Base-by-base conservation (phyloP, 1,140 invertebrate genomes). In the Caligus rogercresseyi region DNA sequence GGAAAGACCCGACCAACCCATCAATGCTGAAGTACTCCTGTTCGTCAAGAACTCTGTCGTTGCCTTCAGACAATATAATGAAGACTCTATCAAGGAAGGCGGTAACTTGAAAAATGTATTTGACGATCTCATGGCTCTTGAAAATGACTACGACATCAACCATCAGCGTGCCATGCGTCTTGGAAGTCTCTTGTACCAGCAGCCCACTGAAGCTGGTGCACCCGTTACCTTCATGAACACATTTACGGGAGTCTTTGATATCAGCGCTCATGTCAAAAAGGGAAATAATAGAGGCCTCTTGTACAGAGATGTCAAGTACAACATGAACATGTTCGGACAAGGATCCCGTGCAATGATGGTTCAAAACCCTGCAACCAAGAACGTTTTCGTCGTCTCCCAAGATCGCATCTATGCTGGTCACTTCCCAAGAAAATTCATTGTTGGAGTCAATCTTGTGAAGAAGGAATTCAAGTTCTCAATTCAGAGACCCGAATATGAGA, bases 361-460 rank as follows among this genome's bases (percentile, higher is more conserved):
- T 57, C 1, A 21, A 19, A 15, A 63, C 25, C 52, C 52, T 15
- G 16, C 14, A 14, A 14, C 43, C 19, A 59, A 56, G 14, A 53
- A 16, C 20, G 25, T 2, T 19, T 63, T 2, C 19, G 14, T 14
- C 23, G 25, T 63, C 16, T 21, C 20, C 18, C 52, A 63, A 56
- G 16, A 24, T 24, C 18, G 61, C 3, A 53, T 55, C 13, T 63
- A 63, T 25, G 19, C 23, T 25, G 15, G 15, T 11, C 61, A 63
- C 25, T 19, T 63, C 21, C 61, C 61, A 16, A 19, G 53, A 19
- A 25, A 63, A 25, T 25, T 63, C n/a, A 54, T 63, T 13, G 25
- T 63, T 63, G 61, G 61, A 16, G 21, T 63, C n/a, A 63, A 63
- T 25, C 52, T 25, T 13, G 18, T 63, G n/a, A 63, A 55, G 53